A percentile compares a stretch with the other conserved stretches of the same genome.
Evolutionary conservation across 2,797 vertebrate species (phyloP).

Genomic region (Macroramphosus scolopax): DNA sequence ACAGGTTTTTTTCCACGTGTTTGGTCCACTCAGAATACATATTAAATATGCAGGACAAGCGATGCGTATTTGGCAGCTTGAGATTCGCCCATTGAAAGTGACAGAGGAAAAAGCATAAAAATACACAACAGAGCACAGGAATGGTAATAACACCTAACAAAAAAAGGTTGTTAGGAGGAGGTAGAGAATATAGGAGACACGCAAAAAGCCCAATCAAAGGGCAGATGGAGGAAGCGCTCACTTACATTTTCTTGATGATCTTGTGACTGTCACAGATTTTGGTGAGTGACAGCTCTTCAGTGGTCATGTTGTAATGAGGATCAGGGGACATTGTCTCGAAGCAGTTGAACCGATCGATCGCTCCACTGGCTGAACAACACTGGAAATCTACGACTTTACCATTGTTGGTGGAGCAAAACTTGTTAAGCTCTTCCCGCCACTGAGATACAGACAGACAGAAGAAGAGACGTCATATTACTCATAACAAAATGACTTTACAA

Average conservation of each 20-base stretch:
- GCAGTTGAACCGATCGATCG: slow-evolving; percentile 54
- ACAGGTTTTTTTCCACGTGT: not conserved
- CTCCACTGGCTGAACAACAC: slow-evolving; percentile 56
- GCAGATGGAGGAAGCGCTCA: not conserved
- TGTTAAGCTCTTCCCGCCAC: slow-evolving; percentile 73
- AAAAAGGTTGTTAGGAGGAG: not conserved
- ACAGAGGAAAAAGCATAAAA: not conserved
- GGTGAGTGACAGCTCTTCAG: slow-evolving; percentile 17
- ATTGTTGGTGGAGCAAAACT: slow-evolving; percentile 58
- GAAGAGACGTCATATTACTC: not conserved
- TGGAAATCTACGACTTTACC: slow-evolving; percentile 11
- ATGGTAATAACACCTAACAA: no score
- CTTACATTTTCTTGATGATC: slow-evolving; percentile 67
- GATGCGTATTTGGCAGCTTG: no score
- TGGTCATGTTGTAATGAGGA: slow-evolving; percentile 54
- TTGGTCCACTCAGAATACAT: not conserved
- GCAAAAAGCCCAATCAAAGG: not conserved
- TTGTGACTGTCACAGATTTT: slow-evolving; percentile 67
- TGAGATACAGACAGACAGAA: slow-evolving; percentile 32
- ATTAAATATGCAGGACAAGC: no score
- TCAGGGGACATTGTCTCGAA: slow-evolving; percentile 64
- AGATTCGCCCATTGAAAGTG: no score
- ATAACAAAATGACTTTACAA: not conserved
- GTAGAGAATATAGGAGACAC: not conserved
- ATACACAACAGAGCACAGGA: no score